Base-by-base conservation (phyloP, 2,113 vertebrate species). In the Misgurnus mizolepis region DNA sequence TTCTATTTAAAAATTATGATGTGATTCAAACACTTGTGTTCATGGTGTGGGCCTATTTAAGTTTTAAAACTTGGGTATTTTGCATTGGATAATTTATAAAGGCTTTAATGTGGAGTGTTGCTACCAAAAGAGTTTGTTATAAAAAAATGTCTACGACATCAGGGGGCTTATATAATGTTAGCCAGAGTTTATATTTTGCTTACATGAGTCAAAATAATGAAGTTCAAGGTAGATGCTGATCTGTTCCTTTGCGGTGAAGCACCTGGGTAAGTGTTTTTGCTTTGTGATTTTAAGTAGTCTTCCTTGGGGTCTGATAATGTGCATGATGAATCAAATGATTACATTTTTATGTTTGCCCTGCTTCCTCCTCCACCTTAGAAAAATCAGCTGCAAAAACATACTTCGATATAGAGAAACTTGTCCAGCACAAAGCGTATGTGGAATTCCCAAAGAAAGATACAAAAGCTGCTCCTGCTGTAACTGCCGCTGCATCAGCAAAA, bases 381-480 rank as follows among this genome's bases (percentile, higher is more conserved):
- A 92, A 90, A 80, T 68, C 68, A 7, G 27, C 85, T 53, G 0
- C 64, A 80, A 88, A 90, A 85, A 92, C 92, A 0, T 92, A 90
- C 88, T 91, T 92, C 70, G 89, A 92, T 86, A 77, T 91, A 85
- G 87, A 90, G 76, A 91, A 90, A 83, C 88, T 92, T 80, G 81
- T 91, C 70, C 92, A 92, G 82, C 91, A 91, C 85, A 89, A 88
- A 78, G 2, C 80, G 0, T 86, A 10, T 67, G 69, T 84, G 41
- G 64, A 82, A 34, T 80, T 83, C 14, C 81, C 88, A 74, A 89
- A 89, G 87, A 87, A 87, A 49, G 76, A 83, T 1, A 68, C 39
- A n/a, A 1, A 69, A 67, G 79, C 76, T 76, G 58, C 82, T 39
- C 68, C 79, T 69, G 79, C 80, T 15, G 18, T 55, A 11, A 43